phyloP scores from a whole-genome alignment of 1,140 invertebrate species.

The Megalopta genalis region DNA sequence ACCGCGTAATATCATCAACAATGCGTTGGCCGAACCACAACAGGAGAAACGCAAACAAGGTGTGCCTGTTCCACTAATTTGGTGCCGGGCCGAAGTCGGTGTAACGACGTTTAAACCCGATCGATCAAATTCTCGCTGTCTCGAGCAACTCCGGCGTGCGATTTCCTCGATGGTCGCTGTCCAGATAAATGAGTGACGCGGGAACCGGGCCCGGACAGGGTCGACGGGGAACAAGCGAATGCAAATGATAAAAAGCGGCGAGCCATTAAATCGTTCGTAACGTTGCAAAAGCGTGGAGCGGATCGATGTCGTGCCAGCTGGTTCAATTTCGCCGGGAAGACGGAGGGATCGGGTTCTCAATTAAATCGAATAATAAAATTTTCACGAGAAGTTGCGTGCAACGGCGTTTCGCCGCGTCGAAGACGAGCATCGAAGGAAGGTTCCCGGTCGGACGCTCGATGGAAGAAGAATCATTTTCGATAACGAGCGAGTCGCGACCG shows the following conservation, averaged over 20 bases:
- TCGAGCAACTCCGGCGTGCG: neutral
- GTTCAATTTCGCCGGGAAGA: neutral
- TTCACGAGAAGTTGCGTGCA: no score
- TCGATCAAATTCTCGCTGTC: conserved; percentile 2
- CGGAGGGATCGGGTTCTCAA: neutral
- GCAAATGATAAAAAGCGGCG: neutral
- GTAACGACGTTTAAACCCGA: neutral
- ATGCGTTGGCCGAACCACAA: neutral
- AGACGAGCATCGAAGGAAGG: no score
- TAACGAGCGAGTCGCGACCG: no score
- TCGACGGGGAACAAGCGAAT: neutral
- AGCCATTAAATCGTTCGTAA: neutral
- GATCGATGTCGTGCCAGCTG: neutral
- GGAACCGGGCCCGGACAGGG: neutral
- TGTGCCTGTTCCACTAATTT: neutral
- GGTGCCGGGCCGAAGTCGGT: neutral
- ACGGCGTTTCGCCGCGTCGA: no score
- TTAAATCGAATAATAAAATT: neutral
- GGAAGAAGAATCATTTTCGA: neutral
- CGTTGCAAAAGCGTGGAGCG: neutral
- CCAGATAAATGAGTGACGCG: neutral
- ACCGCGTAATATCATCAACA: neutral
- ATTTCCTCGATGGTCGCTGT: neutral
- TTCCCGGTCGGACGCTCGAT: no score
- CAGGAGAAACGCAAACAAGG: neutral